phyloP scores from a whole-genome alignment of 2,113 vertebrate species.

The Pleuronectes platessa region DNA sequence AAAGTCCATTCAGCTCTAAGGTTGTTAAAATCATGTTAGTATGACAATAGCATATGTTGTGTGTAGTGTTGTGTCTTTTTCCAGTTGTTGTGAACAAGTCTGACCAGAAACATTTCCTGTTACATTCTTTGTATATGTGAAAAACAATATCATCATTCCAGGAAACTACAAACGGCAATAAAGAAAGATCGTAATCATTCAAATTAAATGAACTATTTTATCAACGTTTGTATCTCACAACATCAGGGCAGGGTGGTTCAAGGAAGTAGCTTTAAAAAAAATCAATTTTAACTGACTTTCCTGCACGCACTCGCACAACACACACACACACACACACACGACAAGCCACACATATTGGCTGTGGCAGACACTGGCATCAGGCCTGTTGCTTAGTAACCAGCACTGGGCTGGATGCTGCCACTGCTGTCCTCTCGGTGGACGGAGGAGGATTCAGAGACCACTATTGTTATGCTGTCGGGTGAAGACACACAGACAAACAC shows the following conservation, averaged over 20 bases:
- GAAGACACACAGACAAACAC: conserved; percentile 11
- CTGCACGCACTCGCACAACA: conserved; percentile 12
- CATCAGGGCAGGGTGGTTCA: neutral
- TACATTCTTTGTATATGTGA: too few species aligned
- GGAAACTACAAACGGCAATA: too few species aligned
- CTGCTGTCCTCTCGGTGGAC: conserved; percentile 60
- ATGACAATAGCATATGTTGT: too few species aligned
- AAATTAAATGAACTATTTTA: too few species aligned
- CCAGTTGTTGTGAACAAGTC: too few species aligned
- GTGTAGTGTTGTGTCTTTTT: too few species aligned
- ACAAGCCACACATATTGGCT: conserved; percentile 16
- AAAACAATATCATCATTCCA: too few species aligned
- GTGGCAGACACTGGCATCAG: conserved; percentile 67
- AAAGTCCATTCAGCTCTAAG: too few species aligned
- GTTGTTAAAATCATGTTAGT: too few species aligned
- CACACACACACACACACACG: conserved; percentile 19
- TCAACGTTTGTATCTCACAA: too few species aligned
- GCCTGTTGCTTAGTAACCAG: conserved; percentile 77
- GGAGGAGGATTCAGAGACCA: conserved; percentile 46
- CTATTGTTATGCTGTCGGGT: conserved; percentile 49
- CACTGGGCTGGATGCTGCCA: conserved; percentile 57
- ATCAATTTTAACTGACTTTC: conserved; percentile 1
- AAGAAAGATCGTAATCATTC: too few species aligned
- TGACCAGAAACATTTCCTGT: too few species aligned
- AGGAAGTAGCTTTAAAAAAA: neutral